A percentile compares a stretch with the other conserved stretches of the same genome.
These are phyloP conservation scores for Knipowitschia caucasica DNA, from an alignment of 2,797 vertebrate species.

Conservation along the genomic window DNA sequence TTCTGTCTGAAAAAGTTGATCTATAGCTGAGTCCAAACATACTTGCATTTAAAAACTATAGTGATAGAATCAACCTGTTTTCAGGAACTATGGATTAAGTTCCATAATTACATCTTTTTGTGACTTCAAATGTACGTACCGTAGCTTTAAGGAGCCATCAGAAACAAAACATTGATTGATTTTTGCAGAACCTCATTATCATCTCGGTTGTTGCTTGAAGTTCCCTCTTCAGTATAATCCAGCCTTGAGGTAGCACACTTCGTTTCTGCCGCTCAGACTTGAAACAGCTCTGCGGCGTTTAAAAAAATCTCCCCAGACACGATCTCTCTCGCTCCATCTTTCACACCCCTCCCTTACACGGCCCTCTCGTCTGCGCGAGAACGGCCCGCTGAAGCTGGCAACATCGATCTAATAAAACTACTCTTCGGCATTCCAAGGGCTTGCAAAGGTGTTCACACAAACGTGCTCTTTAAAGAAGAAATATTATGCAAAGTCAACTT, in stretches of 20 bases:
- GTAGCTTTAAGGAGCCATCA: neutral
- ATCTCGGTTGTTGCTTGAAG: slow-evolving; percentile 37
- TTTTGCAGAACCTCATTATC: slow-evolving; percentile 20
- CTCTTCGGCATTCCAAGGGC: slow-evolving; percentile 31
- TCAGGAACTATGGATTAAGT: too few species aligned
- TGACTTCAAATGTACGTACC: too few species aligned
- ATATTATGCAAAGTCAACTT: too few species aligned
- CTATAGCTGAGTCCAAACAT: too few species aligned
- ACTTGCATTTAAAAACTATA: too few species aligned
- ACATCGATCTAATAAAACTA: slow-evolving; percentile 73
- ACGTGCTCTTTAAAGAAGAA: slow-evolving; percentile 48
- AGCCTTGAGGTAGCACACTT: slow-evolving; percentile 42
- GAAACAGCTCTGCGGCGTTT: slow-evolving; percentile 20
- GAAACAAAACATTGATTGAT: slow-evolving; percentile 16
- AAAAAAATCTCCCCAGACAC: slow-evolving; percentile 7
- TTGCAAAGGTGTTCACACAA: slow-evolving; percentile 45
- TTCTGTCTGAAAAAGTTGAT: too few species aligned
- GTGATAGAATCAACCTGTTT: too few species aligned
- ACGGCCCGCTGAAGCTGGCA: slow-evolving; percentile 44
- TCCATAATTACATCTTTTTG: too few species aligned
- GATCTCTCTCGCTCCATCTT: slow-evolving; percentile 20
- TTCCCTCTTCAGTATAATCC: slow-evolving; percentile 48
- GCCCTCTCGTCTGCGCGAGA: slow-evolving; percentile 50
- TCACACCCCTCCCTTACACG: slow-evolving; percentile 15
- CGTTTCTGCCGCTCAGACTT: slow-evolving; percentile 32